Evolutionary conservation across 2,888 invertebrate genomes (phyloP), one percentile per base, ranked within the genome.

Genomic region (Erebia palarica): DNA sequence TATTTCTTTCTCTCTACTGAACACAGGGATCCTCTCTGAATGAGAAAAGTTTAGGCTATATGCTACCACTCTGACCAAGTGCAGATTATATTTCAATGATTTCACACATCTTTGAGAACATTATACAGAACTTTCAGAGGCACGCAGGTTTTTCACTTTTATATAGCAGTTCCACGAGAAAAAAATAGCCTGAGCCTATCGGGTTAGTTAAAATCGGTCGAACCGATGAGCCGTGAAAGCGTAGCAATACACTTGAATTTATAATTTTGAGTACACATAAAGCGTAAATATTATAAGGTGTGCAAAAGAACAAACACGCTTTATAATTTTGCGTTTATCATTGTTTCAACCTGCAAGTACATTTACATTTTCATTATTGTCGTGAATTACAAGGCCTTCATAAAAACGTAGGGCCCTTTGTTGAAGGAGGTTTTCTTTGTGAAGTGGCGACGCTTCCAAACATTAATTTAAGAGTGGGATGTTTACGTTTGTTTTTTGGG

Each of bases 291-390:
- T 36, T 18, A 11, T 36, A 36, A 36, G 1, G 18, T 61, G 18
- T 7, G 61, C 47, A 16, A 61, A 61, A 36, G n/a, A n/a, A n/a
- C n/a, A 44, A 66, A 51, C 65, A 68, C 68, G 65, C 57, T 73
- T 66, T 59, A 67, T 68, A 76, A 78, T 78, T 78, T 75, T 74
- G 77, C 73, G 75, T 71, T 73, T 76, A 77, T 77, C 78, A 78
- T 74, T 76, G 77, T 79, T 78, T 79, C 59, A 67, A 74, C 68
- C 73, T 76, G 18, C 47, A 47, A 44, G 51, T 36, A 21, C 69
- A 73, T 72, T 74, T 77, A 74, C 77, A 77, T 73, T 75, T 78
- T 75, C 78, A 76, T 75, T 76, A 76, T 77, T 75, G 72, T 70
- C 49, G 49, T 53, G 70, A 74, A 74, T 74, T 75, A 72, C 73